Percentiles rank a stretch among this genome's conserved stretches.
phyloP scores from a whole-genome alignment of 2,113 vertebrate species.

The Lagopus muta region DNA sequence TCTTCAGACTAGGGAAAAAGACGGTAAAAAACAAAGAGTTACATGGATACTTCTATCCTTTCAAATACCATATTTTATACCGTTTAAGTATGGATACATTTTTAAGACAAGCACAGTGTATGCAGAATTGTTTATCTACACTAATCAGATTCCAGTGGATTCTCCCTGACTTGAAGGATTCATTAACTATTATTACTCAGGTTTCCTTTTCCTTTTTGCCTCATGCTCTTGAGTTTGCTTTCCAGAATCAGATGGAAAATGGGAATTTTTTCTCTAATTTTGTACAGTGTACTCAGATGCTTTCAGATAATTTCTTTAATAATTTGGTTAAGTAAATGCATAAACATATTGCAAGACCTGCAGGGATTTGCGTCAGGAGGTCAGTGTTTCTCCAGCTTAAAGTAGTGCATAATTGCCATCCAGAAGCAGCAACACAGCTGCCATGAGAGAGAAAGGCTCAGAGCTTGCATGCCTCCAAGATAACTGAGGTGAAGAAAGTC shows the following conservation, averaged over 20 bases:
- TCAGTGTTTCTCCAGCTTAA: neutral
- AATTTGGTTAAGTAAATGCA: neutral
- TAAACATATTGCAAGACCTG: neutral
- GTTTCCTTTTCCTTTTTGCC: neutral
- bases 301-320: neutral
- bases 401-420: neutral
- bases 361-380: slow-evolving; percentile 11
- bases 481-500: neutral
- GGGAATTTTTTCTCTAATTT: neutral
- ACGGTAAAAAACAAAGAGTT: neutral
- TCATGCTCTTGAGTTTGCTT: neutral
- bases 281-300: neutral
- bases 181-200: neutral
- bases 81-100: neutral
- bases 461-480: neutral
- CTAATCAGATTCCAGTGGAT: neutral
- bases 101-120: neutral
- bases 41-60: neutral
- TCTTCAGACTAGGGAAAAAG: neutral
- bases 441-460: neutral
- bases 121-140: neutral
- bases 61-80: neutral
- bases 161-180: neutral
- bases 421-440: neutral
- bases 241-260: neutral